Evolutionary conservation across 2,888 invertebrate species (phyloP).

Genomic region (Tethea ocularis): DNA sequence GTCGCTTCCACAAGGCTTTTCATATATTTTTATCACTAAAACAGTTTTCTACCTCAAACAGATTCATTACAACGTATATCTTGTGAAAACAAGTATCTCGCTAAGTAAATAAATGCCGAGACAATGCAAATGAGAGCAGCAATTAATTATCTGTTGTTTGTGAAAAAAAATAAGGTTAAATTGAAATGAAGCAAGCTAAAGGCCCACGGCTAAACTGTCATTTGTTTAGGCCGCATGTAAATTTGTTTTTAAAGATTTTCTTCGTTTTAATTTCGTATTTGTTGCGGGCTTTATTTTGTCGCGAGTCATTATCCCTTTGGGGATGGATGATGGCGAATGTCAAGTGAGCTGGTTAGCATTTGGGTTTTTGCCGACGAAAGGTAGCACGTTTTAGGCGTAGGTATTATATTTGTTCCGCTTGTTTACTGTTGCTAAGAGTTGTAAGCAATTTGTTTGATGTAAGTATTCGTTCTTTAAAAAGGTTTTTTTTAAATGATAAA

Average conservation of each 20-base stretch:
- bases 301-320: conserved; percentile 12
- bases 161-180: conserved; percentile 44
- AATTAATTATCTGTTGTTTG: conserved; percentile 60
- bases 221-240: conserved; percentile 37
- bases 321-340: neutral
- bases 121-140: conserved; percentile 54
- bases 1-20: neutral
- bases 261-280: conserved; percentile 27
- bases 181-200: conserved; percentile 41
- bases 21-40: neutral
- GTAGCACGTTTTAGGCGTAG: neutral
- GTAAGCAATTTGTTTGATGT: too few species aligned
- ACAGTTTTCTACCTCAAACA: neutral
- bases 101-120: conserved; percentile 33
- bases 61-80: neutral
- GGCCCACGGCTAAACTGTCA: conserved; percentile 27
- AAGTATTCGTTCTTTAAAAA: too few species aligned
- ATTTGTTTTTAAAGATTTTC: conserved; percentile 39
- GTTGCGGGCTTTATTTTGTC: conserved; percentile 19
- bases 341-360: neutral
- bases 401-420: neutral
- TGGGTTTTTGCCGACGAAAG: neutral
- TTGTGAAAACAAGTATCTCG: conserved; percentile 21
- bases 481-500: too few species aligned
- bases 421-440: neutral